Evolutionary conservation across 2,888 invertebrate genomes (phyloP).

Genomic region (Andrena praecox): DNA sequence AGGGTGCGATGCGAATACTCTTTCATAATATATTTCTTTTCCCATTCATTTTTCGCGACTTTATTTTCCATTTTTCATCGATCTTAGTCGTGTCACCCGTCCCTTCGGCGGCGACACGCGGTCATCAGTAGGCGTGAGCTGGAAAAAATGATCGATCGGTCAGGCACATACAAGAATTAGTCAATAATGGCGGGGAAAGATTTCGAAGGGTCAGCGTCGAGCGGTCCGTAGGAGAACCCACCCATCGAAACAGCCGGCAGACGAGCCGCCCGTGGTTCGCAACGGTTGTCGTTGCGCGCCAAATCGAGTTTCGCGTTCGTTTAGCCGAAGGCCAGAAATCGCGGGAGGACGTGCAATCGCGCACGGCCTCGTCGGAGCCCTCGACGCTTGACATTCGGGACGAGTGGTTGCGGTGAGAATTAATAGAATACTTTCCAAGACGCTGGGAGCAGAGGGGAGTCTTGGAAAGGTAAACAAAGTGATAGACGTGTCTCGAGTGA

Average conservation of each 20-base stretch:
- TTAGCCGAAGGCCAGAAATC: not conserved
- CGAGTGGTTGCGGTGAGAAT: constrained; percentile 27
- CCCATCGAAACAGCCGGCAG: not conserved
- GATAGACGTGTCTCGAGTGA: constrained; percentile 28
- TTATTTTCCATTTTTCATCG: constrained; percentile 69
- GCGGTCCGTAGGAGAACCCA: constrained; percentile 16
- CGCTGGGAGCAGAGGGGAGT: not conserved
- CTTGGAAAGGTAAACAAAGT: constrained; percentile 18
- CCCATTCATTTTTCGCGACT: constrained; percentile 67
- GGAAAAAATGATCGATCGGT: constrained; percentile 73
- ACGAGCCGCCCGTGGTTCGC: not conserved
- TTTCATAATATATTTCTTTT: constrained; percentile 53
- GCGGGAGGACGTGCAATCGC: too few relatives aligned
- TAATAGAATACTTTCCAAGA: constrained; percentile 31
- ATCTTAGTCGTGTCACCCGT: constrained; percentile 73
- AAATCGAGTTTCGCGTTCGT: not conserved
- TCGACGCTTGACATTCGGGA: constrained; percentile 24
- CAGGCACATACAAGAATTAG: constrained; percentile 22
- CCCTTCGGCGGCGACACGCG: constrained; percentile 74
- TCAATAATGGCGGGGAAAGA: not conserved
- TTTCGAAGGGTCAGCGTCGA: constrained; percentile 20
- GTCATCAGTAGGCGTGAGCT: constrained; percentile 83
- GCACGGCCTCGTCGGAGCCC: constrained; percentile 17
- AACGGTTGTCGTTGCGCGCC: not conserved
- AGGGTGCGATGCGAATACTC: constrained; percentile 56